phyloP scores from a whole-genome alignment of 2,888 invertebrate genomes.

The Charanyca ferruginea region DNA sequence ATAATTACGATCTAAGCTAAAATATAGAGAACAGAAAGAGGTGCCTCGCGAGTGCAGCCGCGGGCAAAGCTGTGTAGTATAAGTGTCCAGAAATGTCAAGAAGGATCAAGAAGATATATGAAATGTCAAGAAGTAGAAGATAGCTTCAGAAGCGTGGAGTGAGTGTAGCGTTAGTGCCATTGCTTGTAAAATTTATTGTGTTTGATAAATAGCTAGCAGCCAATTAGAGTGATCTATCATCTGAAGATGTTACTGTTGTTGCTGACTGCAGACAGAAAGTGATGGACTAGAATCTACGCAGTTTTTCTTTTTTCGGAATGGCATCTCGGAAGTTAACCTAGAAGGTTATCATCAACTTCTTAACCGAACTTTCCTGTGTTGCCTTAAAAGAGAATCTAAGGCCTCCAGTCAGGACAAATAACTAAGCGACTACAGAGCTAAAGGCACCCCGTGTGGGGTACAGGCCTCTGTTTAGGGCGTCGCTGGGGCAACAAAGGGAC shows the following conservation, averaged over 20 bases:
- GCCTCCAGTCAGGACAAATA: no score
- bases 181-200: constrained; percentile 29
- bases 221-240: background rate
- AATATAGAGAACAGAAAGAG: constrained; percentile 15
- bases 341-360: no score
- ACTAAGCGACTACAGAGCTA: no score
- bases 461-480: no score
- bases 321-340: no score
- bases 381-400: no score
- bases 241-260: background rate
- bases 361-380: no score
- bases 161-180: constrained; percentile 21
- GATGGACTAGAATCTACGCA: no score
- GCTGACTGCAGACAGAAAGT: no score
- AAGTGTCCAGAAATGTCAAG: constrained; percentile 29
- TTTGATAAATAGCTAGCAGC: background rate
- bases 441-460: no score
- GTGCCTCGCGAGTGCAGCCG: constrained; percentile 51
- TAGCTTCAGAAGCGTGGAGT: constrained; percentile 35
- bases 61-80: constrained; percentile 51
- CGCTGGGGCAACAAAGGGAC: no score
- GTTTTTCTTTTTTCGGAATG: no score
- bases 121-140: constrained; percentile 13
- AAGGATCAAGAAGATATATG: constrained; percentile 9
- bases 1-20: background rate